phyloP scores from a whole-genome alignment of 2,797 vertebrate genomes.

The Podarcis lilfordi region DNA sequence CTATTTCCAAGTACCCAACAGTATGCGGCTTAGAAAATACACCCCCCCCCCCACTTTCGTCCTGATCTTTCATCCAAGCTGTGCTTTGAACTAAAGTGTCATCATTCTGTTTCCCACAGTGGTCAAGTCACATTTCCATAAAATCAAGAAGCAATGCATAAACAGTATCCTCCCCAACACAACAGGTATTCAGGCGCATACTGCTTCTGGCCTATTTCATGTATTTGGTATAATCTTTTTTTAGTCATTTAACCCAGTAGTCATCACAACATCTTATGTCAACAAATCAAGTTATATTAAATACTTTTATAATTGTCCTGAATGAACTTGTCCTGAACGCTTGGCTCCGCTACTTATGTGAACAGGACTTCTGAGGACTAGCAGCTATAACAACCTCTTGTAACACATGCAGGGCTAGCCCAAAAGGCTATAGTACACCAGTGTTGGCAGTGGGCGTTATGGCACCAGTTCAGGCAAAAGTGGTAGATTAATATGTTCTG shows the following conservation, averaged over 20 bases:
- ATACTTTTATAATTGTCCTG: not conserved
- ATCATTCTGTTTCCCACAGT: not conserved
- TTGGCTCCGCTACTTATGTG: not conserved
- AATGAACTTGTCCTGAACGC: not conserved
- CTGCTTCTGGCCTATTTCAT: not conserved
- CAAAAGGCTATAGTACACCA: not conserved
- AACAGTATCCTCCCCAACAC: not conserved
- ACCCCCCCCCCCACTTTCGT: not conserved
- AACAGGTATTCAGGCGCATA: not conserved
- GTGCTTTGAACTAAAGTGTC: not conserved
- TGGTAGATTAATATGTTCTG: not conserved
- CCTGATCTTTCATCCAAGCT: not conserved
- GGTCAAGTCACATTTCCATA: not conserved
- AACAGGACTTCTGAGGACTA: not conserved
- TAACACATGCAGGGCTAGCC: not conserved
- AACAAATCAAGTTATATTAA: not conserved
- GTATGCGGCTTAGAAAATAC: not conserved
- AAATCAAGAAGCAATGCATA: not conserved
- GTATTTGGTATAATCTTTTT: not conserved
- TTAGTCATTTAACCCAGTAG: not conserved
- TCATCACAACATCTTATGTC: not conserved
- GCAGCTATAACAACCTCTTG: not conserved
- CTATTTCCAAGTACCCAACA: not conserved
- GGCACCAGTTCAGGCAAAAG: constrained; percentile 10
- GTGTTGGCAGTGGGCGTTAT: not conserved